Base-by-base conservation (phyloP, 2,797 vertebrate species). In the Anisognathus igniventris region DNA sequence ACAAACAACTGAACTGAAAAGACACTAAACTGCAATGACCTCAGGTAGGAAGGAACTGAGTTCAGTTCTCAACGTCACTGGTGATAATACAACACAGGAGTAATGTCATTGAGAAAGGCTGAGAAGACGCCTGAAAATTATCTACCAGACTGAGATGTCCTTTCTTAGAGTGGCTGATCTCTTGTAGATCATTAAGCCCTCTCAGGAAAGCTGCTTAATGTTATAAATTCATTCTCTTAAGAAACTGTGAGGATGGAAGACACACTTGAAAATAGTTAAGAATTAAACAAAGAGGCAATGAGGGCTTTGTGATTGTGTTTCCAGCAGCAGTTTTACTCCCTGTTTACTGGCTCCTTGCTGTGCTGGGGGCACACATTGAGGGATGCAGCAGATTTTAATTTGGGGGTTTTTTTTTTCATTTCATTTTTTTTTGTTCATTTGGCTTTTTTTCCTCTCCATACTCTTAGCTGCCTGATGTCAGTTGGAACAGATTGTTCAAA, bases 71-170 rank as follows among this genome's bases (percentile, higher is more conserved):
- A 93, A 37, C 88, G 39, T 88, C 92, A 86, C 19, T 57, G 72
- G 12, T 7, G 19, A 66, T 91, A 95, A 93, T 88, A 94, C 87
- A 81, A 62, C 61, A 8, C 66, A 44, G 79, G 53, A 94, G 70
- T 91, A 42, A 51, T 51, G 91, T 92, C 66, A 86, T 83, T 74
- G 74, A 92, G 90, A 81, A 94, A 95, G 88, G 87, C 92, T 97
- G 93, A 93, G 93, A 96, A 87, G 75, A 90, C 15, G 61, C 42
- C 70, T 95, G 95, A 97, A 98, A 97, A 94, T 94, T 96, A 97
- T 94, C 96, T 94, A 44, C 57, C 75, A 88, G 80, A 92, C 95
- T 96, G 80, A 85, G 71, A 79, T 2, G 6, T 77, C 57, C 84
- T 91, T 92, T 78, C 73, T 93, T 81, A 89, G 89, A 93, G 57